A percentile compares a stretch with the other conserved stretches of the same genome.
phyloP scores from a whole-genome alignment of 2,888 invertebrate genomes.

The Drosophila atripex region DNA sequence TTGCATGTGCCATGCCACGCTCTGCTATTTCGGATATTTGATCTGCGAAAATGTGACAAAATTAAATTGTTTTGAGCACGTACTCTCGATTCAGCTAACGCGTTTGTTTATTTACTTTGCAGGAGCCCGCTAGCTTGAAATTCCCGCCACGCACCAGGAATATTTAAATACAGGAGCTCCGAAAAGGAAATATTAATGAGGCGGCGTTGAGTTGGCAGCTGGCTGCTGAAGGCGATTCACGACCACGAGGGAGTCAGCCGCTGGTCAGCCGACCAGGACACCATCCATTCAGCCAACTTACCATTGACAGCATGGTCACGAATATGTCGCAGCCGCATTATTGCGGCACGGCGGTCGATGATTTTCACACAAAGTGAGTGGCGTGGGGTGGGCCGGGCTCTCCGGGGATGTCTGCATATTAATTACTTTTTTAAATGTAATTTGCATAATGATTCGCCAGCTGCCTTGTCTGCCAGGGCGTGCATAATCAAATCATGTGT shows the following conservation, averaged over 20 bases:
- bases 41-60: neutral
- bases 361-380: conserved; percentile 83
- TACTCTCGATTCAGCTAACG: conserved; percentile 8
- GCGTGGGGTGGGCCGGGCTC: neutral
- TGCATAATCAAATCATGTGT: conserved; percentile 59
- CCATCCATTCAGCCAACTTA: neutral
- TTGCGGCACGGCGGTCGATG: conserved; percentile 82
- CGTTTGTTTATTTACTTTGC: conserved; percentile 18
- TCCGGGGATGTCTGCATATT: conserved; percentile 52
- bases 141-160: conserved; percentile 33
- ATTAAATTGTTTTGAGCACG: neutral
- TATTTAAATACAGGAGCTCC: conserved; percentile 47
- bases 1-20: conserved; percentile 53
- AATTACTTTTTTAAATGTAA: conserved; percentile 69
- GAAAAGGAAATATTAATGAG: conserved; percentile 62
- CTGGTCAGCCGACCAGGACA: conserved; percentile 20
- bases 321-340: conserved; percentile 82
- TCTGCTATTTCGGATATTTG: conserved; percentile 15
- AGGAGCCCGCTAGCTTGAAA: conserved; percentile 9
- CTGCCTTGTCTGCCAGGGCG: conserved; percentile 44
- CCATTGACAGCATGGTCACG: conserved; percentile 74
- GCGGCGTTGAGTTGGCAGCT: conserved; percentile 41
- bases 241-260: conserved; percentile 4
- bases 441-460: conserved; percentile 68
- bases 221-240: conserved; percentile 41